A percentile compares a stretch with the other conserved stretches of the same genome.
Conservation (phyloP, 2,797 vertebrate genomes). For the Enteromius trimaculatus region DNA sequence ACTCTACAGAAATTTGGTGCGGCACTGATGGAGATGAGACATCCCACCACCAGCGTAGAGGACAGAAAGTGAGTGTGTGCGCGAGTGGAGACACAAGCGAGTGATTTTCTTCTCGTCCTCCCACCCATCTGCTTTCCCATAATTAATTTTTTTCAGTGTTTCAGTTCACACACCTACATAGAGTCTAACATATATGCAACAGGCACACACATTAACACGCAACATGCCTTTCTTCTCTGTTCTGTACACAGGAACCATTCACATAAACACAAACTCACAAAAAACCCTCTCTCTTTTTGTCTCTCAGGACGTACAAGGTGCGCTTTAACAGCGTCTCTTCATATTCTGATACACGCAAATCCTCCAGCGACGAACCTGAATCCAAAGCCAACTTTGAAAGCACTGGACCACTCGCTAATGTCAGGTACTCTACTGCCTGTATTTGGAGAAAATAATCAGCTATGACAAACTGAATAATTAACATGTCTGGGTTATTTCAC, state of each 20-base stretch:
- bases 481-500: neutral
- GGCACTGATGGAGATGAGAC: constrained; percentile 95
- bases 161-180: constrained; percentile 44
- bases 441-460: neutral
- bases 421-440: constrained; percentile 80
- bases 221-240: neutral
- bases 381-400: constrained; percentile 92
- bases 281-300: neutral
- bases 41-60: constrained; percentile 90
- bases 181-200: constrained; percentile 28
- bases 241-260: neutral
- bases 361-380: constrained; percentile 89
- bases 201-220: constrained; percentile 5
- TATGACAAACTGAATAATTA: too few relatives aligned
- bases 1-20: constrained; percentile 90
- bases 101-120: constrained; percentile 26
- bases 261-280: neutral
- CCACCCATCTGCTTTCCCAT: constrained; percentile 39
- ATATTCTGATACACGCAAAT: constrained; percentile 90
- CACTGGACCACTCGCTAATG: constrained; percentile 92
- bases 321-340: constrained; percentile 99
- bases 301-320: constrained; percentile 94
- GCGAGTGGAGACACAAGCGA: neutral
- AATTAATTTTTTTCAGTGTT: constrained; percentile 40
- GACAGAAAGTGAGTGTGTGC: constrained; percentile 88